Evolutionary conservation across 2,797 vertebrate genomes (phyloP).

Genomic region (Melanotaenia trifasciata): DNA sequence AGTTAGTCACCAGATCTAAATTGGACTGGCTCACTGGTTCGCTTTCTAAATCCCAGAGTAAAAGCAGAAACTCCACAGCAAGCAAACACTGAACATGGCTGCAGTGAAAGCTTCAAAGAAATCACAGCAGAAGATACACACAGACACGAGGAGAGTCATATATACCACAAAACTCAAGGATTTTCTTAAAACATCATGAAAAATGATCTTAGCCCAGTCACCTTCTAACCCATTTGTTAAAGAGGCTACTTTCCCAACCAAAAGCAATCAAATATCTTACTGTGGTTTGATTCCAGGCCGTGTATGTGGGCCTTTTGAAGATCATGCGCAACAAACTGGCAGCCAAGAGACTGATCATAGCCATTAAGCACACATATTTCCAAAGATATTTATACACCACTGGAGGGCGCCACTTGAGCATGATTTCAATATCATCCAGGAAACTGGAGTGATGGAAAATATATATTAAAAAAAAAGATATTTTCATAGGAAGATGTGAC

Average conservation of each 20-base stretch:
- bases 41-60: not conserved
- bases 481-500: not conserved
- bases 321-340: slow-evolving; percentile 79
- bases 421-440: slow-evolving; percentile 82
- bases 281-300: slow-evolving; percentile 85
- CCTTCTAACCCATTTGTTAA: not conserved
- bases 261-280: slow-evolving; percentile 67
- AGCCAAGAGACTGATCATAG: slow-evolving; percentile 82
- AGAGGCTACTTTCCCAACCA: not conserved
- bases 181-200: not conserved
- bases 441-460: slow-evolving; percentile 77
- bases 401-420: slow-evolving; percentile 84
- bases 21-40: not conserved
- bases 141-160: not conserved
- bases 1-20: not conserved
- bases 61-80: not conserved
- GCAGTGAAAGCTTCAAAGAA: not conserved
- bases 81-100: not conserved
- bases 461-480: not conserved
- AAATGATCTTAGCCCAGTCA: not conserved
- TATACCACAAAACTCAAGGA: not conserved
- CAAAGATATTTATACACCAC: slow-evolving; percentile 86
- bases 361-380: slow-evolving; percentile 83
- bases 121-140: not conserved
- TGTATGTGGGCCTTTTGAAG: slow-evolving; percentile 81